phyloP scores from a whole-genome alignment of 2,797 vertebrate genomes.

The Podargus strigoides region DNA sequence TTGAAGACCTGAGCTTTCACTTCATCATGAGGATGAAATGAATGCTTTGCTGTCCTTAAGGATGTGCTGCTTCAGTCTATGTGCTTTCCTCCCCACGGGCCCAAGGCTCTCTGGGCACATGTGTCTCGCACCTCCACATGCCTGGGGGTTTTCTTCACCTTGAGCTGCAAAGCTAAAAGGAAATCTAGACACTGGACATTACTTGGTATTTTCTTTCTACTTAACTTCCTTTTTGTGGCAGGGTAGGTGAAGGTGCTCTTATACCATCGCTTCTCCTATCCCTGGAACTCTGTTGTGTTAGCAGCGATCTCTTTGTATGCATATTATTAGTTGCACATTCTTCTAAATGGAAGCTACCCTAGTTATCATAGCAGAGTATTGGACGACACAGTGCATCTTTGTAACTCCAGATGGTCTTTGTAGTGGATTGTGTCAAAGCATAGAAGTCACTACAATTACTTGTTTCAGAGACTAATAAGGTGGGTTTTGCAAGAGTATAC shows the following conservation, averaged over 20 bases:
- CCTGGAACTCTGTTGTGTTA: neutral
- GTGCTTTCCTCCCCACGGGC: neutral
- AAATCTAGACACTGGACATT: neutral
- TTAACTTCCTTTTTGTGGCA: neutral
- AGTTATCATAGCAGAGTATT: neutral
- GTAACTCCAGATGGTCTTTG: neutral
- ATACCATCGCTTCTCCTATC: rapidly evolving
- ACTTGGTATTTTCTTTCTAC: neutral
- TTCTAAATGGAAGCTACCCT: neutral
- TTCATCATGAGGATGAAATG: neutral
- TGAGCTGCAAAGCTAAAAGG: neutral
- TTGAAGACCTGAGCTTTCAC: slow-evolving; percentile 7
- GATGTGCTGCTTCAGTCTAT: neutral
- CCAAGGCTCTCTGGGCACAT: neutral
- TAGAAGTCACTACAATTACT: neutral
- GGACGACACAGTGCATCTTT: rapidly evolving
- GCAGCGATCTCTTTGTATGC: neutral
- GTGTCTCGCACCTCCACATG: neutral
- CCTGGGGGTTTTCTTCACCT: neutral
- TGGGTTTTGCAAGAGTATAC: neutral
- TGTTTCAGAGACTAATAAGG: neutral
- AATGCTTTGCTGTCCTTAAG: neutral
- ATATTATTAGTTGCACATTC: neutral
- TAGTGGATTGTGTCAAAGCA: neutral
- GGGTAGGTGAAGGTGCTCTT: neutral